Percentiles rank a stretch among this genome's conserved stretches.
Conservation (phyloP, 2,797 vertebrate genomes). For the Coregonus sp. region DNA sequence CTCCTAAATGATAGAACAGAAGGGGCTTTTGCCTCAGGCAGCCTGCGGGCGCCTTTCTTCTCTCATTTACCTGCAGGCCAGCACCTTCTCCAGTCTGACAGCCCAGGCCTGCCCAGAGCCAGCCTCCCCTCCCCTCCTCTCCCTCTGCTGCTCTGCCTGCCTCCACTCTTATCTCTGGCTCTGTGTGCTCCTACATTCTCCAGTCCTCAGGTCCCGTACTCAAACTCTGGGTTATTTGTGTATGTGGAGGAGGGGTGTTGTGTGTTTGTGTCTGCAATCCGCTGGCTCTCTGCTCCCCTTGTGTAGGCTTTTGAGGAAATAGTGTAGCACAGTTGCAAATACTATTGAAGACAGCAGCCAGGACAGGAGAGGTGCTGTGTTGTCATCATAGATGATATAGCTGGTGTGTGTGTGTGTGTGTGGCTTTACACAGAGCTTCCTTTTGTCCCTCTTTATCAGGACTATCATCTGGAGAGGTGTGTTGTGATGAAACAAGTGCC, state of each 20-base stretch:
- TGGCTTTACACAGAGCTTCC: conserved; percentile 13
- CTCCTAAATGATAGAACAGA: conserved; percentile 80
- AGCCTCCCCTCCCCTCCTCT: conserved; percentile 34
- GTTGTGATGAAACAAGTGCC: conserved; percentile 60
- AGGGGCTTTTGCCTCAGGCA: conserved; percentile 78
- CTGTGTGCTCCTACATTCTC: conserved; percentile 44
- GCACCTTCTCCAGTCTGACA: conserved; percentile 72
- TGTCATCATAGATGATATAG: not conserved
- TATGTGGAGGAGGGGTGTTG: conserved; percentile 12
- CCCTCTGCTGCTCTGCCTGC: conserved; percentile 13
- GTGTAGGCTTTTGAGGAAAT: conserved; percentile 59
- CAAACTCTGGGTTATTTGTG: conserved; percentile 29
- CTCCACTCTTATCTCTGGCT: conserved; percentile 53
- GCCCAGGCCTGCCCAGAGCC: conserved; percentile 62
- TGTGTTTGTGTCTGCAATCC: conserved; percentile 38
- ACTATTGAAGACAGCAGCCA: conserved; percentile 40
- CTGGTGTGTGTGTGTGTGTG: conserved; percentile 37
- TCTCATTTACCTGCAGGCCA: conserved; percentile 78
- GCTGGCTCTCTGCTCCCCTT: conserved; percentile 53
- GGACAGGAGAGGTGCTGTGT: conserved; percentile 40
- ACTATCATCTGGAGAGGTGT: conserved; percentile 55
- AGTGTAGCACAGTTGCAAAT: conserved; percentile 56
- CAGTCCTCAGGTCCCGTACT: conserved; percentile 59
- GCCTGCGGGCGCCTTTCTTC: conserved; percentile 80
- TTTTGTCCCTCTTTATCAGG: conserved; percentile 22